Base-by-base conservation (phyloP, 2,113 vertebrate species). In the Blennius ocellaris region DNA sequence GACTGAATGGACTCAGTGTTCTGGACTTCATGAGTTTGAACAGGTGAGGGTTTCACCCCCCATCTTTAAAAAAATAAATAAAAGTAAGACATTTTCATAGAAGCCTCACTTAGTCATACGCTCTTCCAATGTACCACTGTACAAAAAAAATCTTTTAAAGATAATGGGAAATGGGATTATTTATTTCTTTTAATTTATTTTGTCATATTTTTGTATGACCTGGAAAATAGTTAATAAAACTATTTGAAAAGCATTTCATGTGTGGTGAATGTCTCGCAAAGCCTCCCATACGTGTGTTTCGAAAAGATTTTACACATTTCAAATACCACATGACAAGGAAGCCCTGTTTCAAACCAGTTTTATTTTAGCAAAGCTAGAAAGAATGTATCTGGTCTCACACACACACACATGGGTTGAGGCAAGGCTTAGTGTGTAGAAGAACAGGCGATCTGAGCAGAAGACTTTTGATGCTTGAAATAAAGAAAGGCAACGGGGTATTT, bases 141-240 rank as follows among this genome's bases (percentile, higher is more conserved):
- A 93, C 77, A 87, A 88, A 90, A 85, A 82, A 78, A 75, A 75
- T 86, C 62, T 91, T 92, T 89, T 85, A 83, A 91, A 87, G 82
- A 90, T 86, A 91, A 79, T 83, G 86, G 89, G 79, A 93, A 93
- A 90, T 89, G 93, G 87, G 84, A 92, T 90, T 94, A 96, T 97
- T 96, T 95, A 96, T 97, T 98, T 96, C 86, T 96, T 97, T 97
- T 96, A 95, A 97, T 97, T 98, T 97, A 98, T 97, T 99, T 99
- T 98, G 95, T 97, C 96, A 97, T 99, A 99, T 99, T 99, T 99
- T 99, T 99, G 96, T 99, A 99, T 98, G 94, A 97, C 90, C 92
- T 94, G 94, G 95, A 95, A 78, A 96, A 96, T 95, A 95, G 94
- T 96, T 96, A 97, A 97, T 97, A 96, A 97, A 97, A 96, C 87